These are phyloP conservation scores for Metalampra italica DNA, from an alignment of 2,888 invertebrate genomes.

Conservation along the genomic window DNA sequence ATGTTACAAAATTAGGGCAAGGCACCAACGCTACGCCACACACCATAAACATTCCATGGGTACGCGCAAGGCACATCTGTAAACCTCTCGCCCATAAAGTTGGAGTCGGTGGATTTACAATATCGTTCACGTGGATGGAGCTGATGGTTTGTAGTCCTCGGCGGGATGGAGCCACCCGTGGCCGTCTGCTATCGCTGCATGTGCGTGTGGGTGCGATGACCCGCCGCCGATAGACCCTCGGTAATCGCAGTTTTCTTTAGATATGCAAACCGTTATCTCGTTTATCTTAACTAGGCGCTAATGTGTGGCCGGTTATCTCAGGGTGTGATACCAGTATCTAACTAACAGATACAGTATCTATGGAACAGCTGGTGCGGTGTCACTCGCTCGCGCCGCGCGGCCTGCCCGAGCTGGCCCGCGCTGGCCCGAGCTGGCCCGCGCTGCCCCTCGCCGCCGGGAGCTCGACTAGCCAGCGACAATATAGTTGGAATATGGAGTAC, in stretches of 20 bases:
- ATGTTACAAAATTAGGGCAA: background rate
- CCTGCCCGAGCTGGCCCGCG: slow-evolving; percentile 5
- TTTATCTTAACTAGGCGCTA: slow-evolving; percentile 75
- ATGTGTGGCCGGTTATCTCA: slow-evolving; percentile 69
- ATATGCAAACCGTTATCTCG: slow-evolving; percentile 75
- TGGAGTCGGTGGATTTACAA: no score
- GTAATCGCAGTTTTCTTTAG: slow-evolving; percentile 55
- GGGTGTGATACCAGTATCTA: slow-evolving; percentile 69
- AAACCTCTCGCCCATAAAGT: no score
- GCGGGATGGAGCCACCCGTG: no score
- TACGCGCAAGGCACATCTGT: no score
- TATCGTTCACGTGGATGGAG: no score
- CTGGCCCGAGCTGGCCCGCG: slow-evolving; percentile 5
- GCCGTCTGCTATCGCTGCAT: no score
- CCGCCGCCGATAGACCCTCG: slow-evolving; percentile 44
- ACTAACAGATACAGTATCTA: slow-evolving; percentile 65
- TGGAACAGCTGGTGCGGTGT: slow-evolving; percentile 37
- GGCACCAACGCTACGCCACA: background rate
- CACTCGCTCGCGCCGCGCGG: slow-evolving; percentile 10
- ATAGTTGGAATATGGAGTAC: background rate
- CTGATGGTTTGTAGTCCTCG: no score
- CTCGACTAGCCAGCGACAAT: no score
- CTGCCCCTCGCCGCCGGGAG: slow-evolving; percentile 1
- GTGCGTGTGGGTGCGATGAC: slow-evolving; percentile 62
- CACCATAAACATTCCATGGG: background rate